Conservation (phyloP, 2,113 vertebrate genomes). For the Alethe diademata region DNA sequence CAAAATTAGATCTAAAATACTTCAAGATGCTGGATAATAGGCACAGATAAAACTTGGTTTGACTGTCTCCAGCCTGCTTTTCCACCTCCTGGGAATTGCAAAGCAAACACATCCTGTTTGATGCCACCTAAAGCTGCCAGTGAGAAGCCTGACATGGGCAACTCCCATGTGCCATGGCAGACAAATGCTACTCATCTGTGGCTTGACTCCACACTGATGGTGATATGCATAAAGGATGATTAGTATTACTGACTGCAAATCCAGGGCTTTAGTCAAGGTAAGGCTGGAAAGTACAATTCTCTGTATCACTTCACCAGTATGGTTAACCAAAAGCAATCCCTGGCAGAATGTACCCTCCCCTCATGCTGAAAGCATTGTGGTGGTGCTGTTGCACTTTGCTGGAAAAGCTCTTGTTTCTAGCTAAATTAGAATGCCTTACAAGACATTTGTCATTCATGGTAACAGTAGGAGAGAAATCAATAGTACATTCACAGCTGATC, state of each 20-base stretch:
- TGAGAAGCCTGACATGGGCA: accelerated
- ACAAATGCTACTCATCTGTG: not conserved
- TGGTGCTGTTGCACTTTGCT: slow-evolving; percentile 51
- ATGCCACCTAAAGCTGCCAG: not conserved
- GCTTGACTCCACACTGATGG: not conserved
- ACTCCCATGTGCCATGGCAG: not conserved
- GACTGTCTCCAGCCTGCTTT: not conserved
- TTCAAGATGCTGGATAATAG: not conserved
- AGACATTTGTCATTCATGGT: slow-evolving; percentile 38
- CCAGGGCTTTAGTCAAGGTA: not conserved
- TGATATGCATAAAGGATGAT: not conserved
- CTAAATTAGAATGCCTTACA: slow-evolving; percentile 29
- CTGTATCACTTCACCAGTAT: not conserved
- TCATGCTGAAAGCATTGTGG: not conserved
- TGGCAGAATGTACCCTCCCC: not conserved
- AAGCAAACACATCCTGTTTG: not conserved
- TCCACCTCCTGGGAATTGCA: not conserved
- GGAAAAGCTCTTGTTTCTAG: not conserved
- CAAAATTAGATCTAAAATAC: not conserved
- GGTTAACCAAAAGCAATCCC: not conserved
- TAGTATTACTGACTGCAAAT: not conserved
- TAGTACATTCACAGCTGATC: slow-evolving; percentile 23
- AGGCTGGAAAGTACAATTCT: not conserved
- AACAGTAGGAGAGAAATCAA: slow-evolving; percentile 55
- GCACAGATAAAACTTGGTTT: not conserved